These are phyloP conservation scores for Nycticryphes semicollaris DNA, from an alignment of 2,113 vertebrate species.

Conservation along the genomic window DNA sequence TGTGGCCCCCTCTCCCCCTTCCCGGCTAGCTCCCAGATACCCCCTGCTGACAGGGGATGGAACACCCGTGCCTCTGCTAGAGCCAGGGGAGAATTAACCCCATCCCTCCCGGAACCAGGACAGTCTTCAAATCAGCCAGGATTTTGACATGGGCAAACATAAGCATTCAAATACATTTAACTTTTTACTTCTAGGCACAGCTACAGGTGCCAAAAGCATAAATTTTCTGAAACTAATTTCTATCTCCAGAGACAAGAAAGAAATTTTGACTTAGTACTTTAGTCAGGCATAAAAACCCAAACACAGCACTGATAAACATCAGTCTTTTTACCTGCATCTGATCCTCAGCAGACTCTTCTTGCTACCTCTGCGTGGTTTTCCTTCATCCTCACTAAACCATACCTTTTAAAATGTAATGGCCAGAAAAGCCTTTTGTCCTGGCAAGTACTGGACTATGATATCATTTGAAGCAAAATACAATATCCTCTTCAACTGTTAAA, in stretches of 20 bases:
- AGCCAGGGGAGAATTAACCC: too few species aligned
- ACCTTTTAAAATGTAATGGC: background rate
- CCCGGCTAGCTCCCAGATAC: too few species aligned
- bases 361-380: background rate
- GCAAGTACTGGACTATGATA: background rate
- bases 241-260: background rate
- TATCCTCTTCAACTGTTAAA: background rate
- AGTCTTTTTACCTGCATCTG: background rate
- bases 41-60: too few species aligned
- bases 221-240: background rate
- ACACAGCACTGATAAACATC: background rate
- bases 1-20: too few species aligned
- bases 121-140: background rate
- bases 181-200: background rate
- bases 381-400: background rate
- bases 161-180: background rate
- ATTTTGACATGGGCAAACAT: background rate
- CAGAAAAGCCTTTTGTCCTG: background rate
- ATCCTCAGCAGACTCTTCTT: background rate
- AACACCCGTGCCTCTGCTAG: too few species aligned
- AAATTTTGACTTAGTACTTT: background rate
- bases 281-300: background rate
- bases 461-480: background rate
- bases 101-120: too few species aligned
- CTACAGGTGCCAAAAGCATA: background rate